phyloP scores from a whole-genome alignment of 2,888 invertebrate genomes.

The Caenorhabditis sulstoni region DNA sequence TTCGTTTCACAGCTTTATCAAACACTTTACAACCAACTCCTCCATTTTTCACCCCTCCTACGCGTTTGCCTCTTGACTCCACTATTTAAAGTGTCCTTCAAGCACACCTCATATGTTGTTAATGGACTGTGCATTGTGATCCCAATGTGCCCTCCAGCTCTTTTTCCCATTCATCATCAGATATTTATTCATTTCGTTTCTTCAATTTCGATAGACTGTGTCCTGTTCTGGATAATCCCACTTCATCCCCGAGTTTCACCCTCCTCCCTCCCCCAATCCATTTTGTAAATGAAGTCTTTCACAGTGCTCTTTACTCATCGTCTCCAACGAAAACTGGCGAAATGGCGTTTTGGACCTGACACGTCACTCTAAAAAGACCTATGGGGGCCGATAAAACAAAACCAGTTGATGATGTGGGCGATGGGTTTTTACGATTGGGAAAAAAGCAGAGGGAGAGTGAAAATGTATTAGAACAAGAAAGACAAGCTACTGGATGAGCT shows the following conservation, averaged over 20 bases:
- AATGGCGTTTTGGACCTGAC: slow-evolving; percentile 7
- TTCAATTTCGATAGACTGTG: slow-evolving; percentile 15
- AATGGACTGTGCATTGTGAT: slow-evolving; percentile 9
- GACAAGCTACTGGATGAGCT: neutral
- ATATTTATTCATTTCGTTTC: slow-evolving; percentile 36
- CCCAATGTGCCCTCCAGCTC: neutral
- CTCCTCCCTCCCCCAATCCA: no score
- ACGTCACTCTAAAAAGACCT: slow-evolving; percentile 39
- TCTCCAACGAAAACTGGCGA: slow-evolving; percentile 2
- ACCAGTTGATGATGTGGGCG: slow-evolving; percentile 37
- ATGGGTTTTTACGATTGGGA: slow-evolving; percentile 36
- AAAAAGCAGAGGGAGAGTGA: no score
- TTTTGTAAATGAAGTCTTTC: slow-evolving; percentile 40
- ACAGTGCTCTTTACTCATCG: slow-evolving; percentile 33
- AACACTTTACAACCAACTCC: slow-evolving; percentile 55
- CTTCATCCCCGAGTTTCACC: slow-evolving; percentile 33
- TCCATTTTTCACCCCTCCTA: slow-evolving; percentile 36
- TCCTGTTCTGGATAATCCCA: slow-evolving; percentile 41
- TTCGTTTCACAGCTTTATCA: slow-evolving; percentile 55
- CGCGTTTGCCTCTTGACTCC: slow-evolving; percentile 51
- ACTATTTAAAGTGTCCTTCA: slow-evolving; percentile 49
- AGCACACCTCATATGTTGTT: slow-evolving; percentile 2
- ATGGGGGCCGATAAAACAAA: slow-evolving; percentile 53
- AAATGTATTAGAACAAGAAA: no score
- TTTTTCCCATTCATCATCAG: neutral